phyloP scores from a whole-genome alignment of 2,113 vertebrate species.

The Gadus macrocephalus region DNA sequence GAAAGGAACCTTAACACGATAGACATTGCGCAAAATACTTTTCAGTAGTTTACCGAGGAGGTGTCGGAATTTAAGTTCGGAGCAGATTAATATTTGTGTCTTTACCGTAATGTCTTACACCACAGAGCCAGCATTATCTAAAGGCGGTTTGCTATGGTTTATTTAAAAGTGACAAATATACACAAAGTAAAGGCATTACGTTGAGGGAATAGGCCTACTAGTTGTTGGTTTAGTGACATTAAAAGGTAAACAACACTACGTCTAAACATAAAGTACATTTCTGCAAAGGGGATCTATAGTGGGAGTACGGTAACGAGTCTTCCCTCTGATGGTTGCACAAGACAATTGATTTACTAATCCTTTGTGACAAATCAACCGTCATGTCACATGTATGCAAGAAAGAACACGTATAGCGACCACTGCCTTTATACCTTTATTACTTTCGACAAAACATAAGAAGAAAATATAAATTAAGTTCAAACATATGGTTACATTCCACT shows the following conservation, averaged over 20 bases:
- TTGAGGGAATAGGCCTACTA: no score
- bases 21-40: slow-evolving; percentile 38
- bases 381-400: no score
- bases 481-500: slow-evolving; percentile 49
- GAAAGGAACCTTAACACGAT: slow-evolving; percentile 44
- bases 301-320: no score
- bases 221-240: no score
- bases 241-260: no score
- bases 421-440: slow-evolving; percentile 57
- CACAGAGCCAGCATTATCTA: background rate
- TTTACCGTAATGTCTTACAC: background rate
- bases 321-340: no score
- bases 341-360: no score
- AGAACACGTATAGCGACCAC: background rate
- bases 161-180: background rate
- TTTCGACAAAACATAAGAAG: slow-evolving; percentile 47
- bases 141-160: background rate
- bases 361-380: no score
- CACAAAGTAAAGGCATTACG: no score
- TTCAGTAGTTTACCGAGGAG: no score
- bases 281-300: no score
- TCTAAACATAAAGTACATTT: no score
- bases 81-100: background rate
- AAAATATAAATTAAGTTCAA: slow-evolving; percentile 63
- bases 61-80: background rate